Percentiles rank a stretch among this genome's conserved stretches.
Conservation (phyloP, 2,888 invertebrate species). For the Lacanobia wlatinum region DNA sequence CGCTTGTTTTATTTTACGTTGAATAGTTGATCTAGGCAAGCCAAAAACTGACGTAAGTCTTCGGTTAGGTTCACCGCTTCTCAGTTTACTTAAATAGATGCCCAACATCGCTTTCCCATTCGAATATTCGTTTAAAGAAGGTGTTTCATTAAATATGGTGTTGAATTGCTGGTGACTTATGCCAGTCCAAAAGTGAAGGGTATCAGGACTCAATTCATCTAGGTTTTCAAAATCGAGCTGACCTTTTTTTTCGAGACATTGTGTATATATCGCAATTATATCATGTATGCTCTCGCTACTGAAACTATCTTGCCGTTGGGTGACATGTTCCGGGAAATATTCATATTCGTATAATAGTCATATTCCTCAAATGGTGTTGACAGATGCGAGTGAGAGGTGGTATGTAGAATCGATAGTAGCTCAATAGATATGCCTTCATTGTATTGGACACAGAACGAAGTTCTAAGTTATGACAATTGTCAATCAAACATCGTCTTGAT, state of each 20-base stretch:
- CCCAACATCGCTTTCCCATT: neutral
- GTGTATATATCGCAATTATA: neutral
- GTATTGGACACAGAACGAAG: slow-evolving; percentile 4
- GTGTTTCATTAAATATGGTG: slow-evolving; percentile 4
- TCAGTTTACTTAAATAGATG: slow-evolving; percentile 1
- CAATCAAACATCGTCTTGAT: slow-evolving; percentile 5
- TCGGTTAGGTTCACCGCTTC: slow-evolving; percentile 6
- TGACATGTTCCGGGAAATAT: neutral
- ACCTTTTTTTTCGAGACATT: neutral
- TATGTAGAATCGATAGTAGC: slow-evolving; percentile 1
- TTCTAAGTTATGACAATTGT: neutral
- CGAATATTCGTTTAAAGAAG: neutral
- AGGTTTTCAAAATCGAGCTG: slow-evolving; percentile 2
- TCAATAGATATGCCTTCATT: neutral
- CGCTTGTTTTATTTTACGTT: slow-evolving; percentile 5
- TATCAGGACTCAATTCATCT: slow-evolving; percentile 1
- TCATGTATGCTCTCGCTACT: neutral
- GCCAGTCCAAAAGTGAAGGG: slow-evolving; percentile 3
- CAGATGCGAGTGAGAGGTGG: slow-evolving; percentile 1
- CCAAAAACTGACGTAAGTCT: slow-evolving; percentile 1
- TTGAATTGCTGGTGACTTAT: neutral
- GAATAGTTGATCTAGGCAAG: neutral
- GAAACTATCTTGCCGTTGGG: too few relatives aligned
- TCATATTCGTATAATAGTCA: too few relatives aligned
- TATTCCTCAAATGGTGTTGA: neutral